phyloP scores from a whole-genome alignment of 2,113 vertebrate genomes.

The Hirundichthys speculiger region DNA sequence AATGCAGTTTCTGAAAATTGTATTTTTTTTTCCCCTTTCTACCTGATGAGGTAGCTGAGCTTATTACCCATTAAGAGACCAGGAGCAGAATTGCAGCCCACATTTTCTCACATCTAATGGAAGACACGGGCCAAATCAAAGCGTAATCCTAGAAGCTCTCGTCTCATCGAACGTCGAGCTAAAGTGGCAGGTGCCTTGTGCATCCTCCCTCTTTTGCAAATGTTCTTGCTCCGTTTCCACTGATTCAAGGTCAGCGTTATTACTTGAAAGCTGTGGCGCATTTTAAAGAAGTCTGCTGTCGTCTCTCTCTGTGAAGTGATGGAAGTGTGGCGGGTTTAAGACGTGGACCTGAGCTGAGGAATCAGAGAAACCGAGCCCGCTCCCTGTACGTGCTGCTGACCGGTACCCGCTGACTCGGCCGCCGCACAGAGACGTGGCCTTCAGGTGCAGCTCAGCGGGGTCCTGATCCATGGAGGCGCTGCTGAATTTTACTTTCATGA shows the following conservation, averaged over 20 bases:
- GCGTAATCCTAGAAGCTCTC: conserved; percentile 54
- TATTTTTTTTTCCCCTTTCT: conserved; percentile 30
- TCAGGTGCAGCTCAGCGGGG: conserved; percentile 43
- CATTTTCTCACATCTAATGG: conserved; percentile 57
- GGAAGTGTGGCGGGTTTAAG: conserved; percentile 52
- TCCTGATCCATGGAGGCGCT: conserved; percentile 38
- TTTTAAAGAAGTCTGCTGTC: conserved; percentile 55
- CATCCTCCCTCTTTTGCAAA: conserved; percentile 45
- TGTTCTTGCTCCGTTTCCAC: conserved; percentile 47
- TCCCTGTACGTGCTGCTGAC: conserved; percentile 37
- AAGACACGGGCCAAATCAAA: conserved; percentile 32
- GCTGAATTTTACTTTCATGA: conserved; percentile 70
- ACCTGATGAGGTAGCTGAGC: conserved; percentile 33
- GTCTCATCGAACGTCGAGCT: conserved; percentile 29
- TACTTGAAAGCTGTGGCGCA: conserved; percentile 38
- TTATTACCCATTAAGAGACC: conserved; percentile 41
- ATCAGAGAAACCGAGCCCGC: conserved; percentile 49
- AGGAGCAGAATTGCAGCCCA: conserved; percentile 5
- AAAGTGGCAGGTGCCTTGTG: conserved; percentile 67
- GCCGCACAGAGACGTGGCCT: conserved; percentile 30
- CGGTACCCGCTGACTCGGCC: conserved; percentile 27
- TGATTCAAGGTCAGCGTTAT: conserved; percentile 58
- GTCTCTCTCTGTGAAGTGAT: conserved; percentile 28
- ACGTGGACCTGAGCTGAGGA: conserved; percentile 44
- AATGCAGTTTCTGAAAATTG: conserved; percentile 20